A percentile compares a stretch with the other conserved stretches of the same genome.
phyloP scores from a whole-genome alignment of 2,888 invertebrate species.

The Melanchra persicariae region DNA sequence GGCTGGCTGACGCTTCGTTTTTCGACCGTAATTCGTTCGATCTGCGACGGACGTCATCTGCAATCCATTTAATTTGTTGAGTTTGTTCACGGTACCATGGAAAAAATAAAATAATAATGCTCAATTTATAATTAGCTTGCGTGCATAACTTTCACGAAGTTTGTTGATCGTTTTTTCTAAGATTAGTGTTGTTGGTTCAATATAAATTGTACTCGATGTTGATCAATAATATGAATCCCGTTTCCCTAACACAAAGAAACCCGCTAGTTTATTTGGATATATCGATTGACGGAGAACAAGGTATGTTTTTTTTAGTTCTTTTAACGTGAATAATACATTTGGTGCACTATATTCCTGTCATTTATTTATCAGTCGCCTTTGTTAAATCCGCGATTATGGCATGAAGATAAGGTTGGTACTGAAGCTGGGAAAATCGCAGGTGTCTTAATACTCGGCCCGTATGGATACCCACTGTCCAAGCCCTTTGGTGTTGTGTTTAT shows the following conservation, averaged over 20 bases:
- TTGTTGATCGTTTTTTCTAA: slow-evolving; percentile 5
- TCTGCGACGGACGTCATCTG: slow-evolving; percentile 3
- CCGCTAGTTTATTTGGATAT: slow-evolving; percentile 94
- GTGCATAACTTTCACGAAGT: slow-evolving; percentile 8
- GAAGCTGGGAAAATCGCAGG: slow-evolving; percentile 25
- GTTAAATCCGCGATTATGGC: neutral
- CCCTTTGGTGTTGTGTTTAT: neutral
- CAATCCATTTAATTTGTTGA: slow-evolving; percentile 31
- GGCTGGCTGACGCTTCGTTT: slow-evolving; percentile 17
- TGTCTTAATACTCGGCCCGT: slow-evolving; percentile 29
- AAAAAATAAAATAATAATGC: slow-evolving; percentile 29
- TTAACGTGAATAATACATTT: neutral
- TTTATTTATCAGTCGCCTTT: neutral
- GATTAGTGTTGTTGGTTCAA: slow-evolving; percentile 15
- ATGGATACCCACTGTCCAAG: no score
- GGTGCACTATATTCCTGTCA: slow-evolving; percentile 7
- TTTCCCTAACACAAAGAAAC: slow-evolving; percentile 84
- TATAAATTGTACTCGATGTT: slow-evolving; percentile 60
- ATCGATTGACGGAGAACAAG: slow-evolving; percentile 92
- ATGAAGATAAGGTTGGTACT: neutral
- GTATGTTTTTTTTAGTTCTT: slow-evolving; percentile 79
- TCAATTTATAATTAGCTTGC: slow-evolving; percentile 16
- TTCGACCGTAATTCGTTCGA: slow-evolving; percentile 26
- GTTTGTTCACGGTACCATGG: slow-evolving; percentile 12
- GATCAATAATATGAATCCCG: slow-evolving; percentile 73